phyloP scores from a whole-genome alignment of 1,140 invertebrate genomes.

The Augochlora pura region DNA sequence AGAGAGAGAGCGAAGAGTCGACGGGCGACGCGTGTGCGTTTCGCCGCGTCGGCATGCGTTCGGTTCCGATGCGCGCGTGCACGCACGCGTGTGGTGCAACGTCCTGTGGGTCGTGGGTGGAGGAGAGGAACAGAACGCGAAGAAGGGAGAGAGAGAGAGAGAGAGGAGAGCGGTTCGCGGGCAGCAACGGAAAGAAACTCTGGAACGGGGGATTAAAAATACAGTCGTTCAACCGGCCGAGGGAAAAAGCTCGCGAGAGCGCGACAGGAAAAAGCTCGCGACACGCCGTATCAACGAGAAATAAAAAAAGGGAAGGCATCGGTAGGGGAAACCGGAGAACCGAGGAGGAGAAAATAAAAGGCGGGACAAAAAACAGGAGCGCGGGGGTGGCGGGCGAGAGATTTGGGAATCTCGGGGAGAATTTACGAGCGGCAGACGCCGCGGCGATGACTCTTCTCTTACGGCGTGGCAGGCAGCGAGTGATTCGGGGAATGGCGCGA shows the following conservation, averaged over 20 bases:
- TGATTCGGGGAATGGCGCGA: neutral
- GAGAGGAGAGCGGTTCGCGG: too few relatives aligned
- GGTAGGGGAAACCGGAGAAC: neutral
- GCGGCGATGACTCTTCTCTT: slow-evolving; percentile 33
- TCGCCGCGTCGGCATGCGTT: slow-evolving; percentile 17
- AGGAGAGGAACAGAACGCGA: too few relatives aligned
- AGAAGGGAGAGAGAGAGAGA: too few relatives aligned
- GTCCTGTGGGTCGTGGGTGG: slow-evolving; percentile 49
- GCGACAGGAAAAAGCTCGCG: neutral
- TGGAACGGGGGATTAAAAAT: slow-evolving; percentile 58
- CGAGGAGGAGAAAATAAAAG: neutral
- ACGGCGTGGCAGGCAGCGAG: neutral
- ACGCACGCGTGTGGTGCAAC: slow-evolving; percentile 51
- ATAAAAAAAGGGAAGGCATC: neutral
- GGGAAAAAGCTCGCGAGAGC: neutral
- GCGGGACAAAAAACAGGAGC: neutral
- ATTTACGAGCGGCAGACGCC: slow-evolving; percentile 62
- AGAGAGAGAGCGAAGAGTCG: slow-evolving; percentile 12
- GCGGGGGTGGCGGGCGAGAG: slow-evolving; percentile 44
- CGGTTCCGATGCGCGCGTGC: slow-evolving; percentile 3
- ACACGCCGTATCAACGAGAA: neutral
- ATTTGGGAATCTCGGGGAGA: slow-evolving; percentile 57
- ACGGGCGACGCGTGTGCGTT: slow-evolving; percentile 9
- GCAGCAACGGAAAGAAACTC: slow-evolving; percentile 40
- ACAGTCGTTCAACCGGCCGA: slow-evolving; percentile 22